Evolutionary conservation across 92 coral and sea anemone species (phyloP), one percentile per base, ranked within the genome.

Genomic region (Palythoa caribaeorum): DNA sequence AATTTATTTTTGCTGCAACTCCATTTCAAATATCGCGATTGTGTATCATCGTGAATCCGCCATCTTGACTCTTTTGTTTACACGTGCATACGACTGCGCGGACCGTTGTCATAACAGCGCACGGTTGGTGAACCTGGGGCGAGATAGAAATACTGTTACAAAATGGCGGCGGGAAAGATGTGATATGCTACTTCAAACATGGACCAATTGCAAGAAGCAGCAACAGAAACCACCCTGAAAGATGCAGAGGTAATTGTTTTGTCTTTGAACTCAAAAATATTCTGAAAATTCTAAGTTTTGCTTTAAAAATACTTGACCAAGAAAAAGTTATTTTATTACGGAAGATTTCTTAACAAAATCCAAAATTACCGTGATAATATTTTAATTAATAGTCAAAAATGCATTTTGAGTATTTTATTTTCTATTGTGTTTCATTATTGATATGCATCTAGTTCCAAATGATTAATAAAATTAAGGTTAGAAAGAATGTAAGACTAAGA

Each of bases 161-260:
- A 94, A 89, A 94, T 93, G 98, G 98, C 96, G 98, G 98, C 91
- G 92, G 80, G 93, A 93, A 44, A 65, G 20, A 63, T 63, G 73
- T 47, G 76, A 13, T 28, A 19, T 40, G 38, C 9, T 47, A 21
- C 59, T 21, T 37, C 6, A 13, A 14, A 20, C 40, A 81, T 81
- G 86, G 76, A 66, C 38, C 62, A 28, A 28, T 28, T 28, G 28
- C 28, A 68, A 81, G 86, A 81, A 47, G 86, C 16, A 10, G 21
- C 47, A 20, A 44, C 50, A 44, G 50, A 44, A 44, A 44, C 50
- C 7, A 44, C 50, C 7, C 50, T 44, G 6, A 44, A 44, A 44
- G 50, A 44, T 44, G 50, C 50, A 44, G 50, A 44, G 50, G 50
- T 44, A 59, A 59, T 14, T 13, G 28, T 59, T 59, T 11, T 17